Percentiles rank a stretch among this genome's conserved stretches.
Conservation (phyloP, 1,140 invertebrate genomes). For the Centruroides vittatus region DNA sequence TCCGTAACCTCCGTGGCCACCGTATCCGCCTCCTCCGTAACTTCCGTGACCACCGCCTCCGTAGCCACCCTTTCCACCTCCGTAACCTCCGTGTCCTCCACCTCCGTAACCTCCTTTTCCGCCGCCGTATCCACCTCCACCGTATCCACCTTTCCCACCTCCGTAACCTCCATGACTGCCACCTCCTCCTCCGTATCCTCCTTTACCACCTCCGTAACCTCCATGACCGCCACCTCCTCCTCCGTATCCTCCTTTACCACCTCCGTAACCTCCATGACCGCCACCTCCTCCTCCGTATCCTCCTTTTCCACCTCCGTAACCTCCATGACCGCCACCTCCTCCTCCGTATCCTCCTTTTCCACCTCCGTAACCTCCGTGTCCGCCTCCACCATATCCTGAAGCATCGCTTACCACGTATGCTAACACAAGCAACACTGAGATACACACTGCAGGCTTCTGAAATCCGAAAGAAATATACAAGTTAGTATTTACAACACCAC, state of each 20-base stretch:
- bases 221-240: conserved; percentile 4
- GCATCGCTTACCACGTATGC: conserved; percentile 1
- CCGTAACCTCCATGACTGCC: conserved; percentile 1
- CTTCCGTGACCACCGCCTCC: not conserved
- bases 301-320: conserved; percentile 1
- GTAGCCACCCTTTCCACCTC: not conserved
- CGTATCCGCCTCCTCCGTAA: not conserved
- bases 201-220: not conserved
- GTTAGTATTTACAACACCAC: too few species aligned
- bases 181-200: not conserved
- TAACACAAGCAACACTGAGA: too few species aligned
- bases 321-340: conserved; percentile 8
- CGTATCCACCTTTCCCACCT: not conserved
- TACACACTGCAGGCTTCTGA: too few species aligned
- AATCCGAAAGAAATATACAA: too few species aligned
- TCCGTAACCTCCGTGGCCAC: not conserved
- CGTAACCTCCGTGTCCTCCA: not conserved
- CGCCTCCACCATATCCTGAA: conserved; percentile 8
- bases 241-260: conserved; percentile 11
- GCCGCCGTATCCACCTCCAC: not conserved
- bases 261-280: conserved; percentile 6
- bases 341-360: conserved; percentile 6
- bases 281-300: conserved; percentile 7
- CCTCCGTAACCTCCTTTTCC: not conserved
- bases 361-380: conserved; percentile 8